A percentile compares a stretch with the other conserved stretches of the same genome.
These are phyloP conservation scores for Acanthaster planci DNA, from an alignment of 35 echinoderm and acorn worm species.

Conservation along the genomic window DNA sequence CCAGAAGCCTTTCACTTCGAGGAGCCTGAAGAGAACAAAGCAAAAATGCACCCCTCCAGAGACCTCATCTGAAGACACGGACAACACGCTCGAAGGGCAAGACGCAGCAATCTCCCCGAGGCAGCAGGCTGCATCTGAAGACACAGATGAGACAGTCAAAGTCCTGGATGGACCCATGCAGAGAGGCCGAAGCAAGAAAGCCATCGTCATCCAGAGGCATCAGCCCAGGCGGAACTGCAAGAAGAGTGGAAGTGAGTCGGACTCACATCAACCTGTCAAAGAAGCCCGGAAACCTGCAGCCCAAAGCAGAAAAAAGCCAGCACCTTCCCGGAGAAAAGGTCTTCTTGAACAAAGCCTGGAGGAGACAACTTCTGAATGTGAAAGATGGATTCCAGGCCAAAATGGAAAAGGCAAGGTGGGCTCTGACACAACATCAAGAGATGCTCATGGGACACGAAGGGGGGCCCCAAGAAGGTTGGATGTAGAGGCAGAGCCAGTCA, in stretches of 20 bases:
- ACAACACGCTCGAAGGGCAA: background rate
- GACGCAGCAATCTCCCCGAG: background rate
- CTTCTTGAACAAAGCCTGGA: background rate
- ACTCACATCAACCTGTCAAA: background rate
- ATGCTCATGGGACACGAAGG: no score
- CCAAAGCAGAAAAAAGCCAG: background rate
- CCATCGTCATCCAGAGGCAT: conserved; percentile 25
- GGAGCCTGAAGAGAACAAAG: background rate
- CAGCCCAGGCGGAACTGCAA: conserved; percentile 4
- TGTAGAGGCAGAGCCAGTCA: no score
- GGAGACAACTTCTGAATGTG: background rate
- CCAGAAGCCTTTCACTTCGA: background rate
- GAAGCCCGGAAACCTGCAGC: background rate
- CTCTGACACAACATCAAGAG: no score
- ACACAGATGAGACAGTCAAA: background rate
- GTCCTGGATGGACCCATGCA: background rate
- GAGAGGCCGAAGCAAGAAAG: background rate
- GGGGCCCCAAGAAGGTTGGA: no score
- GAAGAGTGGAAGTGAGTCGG: background rate
- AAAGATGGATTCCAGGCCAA: no score
- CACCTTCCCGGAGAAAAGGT: background rate
- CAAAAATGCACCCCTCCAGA: background rate
- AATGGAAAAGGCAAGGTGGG: no score
- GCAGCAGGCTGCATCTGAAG: background rate
- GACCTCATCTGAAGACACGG: background rate